Conservation (phyloP, 2,888 invertebrate species). For the Euphydryas editha region DNA sequence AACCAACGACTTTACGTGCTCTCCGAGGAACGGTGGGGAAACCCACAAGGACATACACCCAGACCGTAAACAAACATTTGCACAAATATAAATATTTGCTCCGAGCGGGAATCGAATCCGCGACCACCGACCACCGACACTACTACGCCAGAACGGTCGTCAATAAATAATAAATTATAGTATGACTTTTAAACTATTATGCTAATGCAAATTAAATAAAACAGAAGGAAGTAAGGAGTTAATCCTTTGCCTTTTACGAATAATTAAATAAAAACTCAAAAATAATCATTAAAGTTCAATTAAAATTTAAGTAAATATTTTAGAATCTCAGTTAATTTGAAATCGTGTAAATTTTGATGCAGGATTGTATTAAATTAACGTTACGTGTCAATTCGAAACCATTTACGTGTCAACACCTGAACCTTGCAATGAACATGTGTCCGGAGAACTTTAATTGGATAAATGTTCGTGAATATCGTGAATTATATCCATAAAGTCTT, state of each 20-base stretch:
- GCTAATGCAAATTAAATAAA: too few relatives aligned
- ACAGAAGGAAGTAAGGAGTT: neutral
- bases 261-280: neutral
- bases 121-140: too few relatives aligned
- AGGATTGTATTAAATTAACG: slow-evolving; percentile 17
- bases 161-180: too few relatives aligned
- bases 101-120: too few relatives aligned
- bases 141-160: too few relatives aligned
- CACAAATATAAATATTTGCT: too few relatives aligned
- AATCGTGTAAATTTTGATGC: slow-evolving; percentile 19
- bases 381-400: slow-evolving; percentile 11
- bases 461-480: slow-evolving; percentile 5
- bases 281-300: neutral
- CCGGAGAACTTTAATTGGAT: slow-evolving; percentile 19
- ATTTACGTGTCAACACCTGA: slow-evolving; percentile 27
- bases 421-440: slow-evolving; percentile 6
- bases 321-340: slow-evolving; percentile 1
- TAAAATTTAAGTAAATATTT: neutral
- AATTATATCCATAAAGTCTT: neutral
- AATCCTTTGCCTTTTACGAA: neutral
- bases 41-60: too few relatives aligned
- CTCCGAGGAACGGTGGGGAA: too few relatives aligned
- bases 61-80: too few relatives aligned
- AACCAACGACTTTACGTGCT: too few relatives aligned
- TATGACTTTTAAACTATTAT: too few relatives aligned